Percentiles rank a stretch among this genome's conserved stretches.
phyloP scores from a whole-genome alignment of 92 coral and sea anemone species.

The Parazoanthus atlanticus region DNA sequence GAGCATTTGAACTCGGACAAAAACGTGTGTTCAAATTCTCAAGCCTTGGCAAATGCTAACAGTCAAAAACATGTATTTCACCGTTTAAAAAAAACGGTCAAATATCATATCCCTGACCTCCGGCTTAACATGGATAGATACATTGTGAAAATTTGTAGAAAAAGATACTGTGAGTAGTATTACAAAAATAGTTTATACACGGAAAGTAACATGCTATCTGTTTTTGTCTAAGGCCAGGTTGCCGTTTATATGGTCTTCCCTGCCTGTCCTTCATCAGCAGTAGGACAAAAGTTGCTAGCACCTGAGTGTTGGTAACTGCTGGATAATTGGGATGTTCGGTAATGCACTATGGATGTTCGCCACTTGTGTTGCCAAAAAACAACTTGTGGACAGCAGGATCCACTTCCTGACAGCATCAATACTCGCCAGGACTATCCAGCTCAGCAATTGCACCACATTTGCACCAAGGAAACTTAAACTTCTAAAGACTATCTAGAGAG shows the following conservation, averaged over 20 bases:
- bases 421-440: conserved; percentile 22
- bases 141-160: conserved; percentile 1
- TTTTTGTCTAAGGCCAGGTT: conserved; percentile 49
- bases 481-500: background rate
- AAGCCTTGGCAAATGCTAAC: background rate
- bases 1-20: too few relatives aligned
- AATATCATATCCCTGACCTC: conserved; percentile 3
- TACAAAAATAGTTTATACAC: background rate
- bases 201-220: conserved; percentile 37
- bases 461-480: conserved; percentile 29
- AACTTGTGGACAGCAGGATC: conserved; percentile 26
- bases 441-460: conserved; percentile 6
- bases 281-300: conserved; percentile 52
- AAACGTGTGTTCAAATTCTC: background rate
- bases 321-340: conserved; percentile 54
- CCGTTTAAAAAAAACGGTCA: background rate
- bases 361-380: conserved; percentile 20
- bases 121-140: conserved; percentile 11
- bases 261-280: conserved; percentile 47
- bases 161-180: background rate
- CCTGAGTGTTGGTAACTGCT: conserved; percentile 46
- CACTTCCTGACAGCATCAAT: conserved; percentile 42
- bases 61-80: background rate
- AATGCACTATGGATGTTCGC: conserved; percentile 29
- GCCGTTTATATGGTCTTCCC: conserved; percentile 47